phyloP scores from a whole-genome alignment of 2,113 vertebrate species.

The Cyanoliseus patagonus region DNA sequence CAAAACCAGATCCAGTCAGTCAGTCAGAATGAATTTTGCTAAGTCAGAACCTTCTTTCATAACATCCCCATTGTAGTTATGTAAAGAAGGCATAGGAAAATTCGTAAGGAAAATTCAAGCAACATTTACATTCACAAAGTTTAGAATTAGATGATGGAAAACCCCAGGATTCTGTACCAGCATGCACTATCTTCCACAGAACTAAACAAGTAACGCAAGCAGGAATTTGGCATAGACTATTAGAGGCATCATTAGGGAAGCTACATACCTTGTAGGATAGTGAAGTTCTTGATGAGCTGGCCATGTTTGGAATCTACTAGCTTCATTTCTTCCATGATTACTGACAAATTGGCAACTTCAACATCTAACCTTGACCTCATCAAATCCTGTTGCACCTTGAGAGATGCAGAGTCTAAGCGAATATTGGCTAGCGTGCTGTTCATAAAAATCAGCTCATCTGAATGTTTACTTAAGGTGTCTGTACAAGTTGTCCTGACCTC shows the following conservation, averaged over 20 bases:
- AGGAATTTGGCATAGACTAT: not conserved
- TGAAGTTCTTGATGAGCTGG: constrained; percentile 96
- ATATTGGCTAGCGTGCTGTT: constrained; percentile 84
- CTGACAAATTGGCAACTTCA: constrained; percentile 90
- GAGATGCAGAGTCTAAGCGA: constrained; percentile 79
- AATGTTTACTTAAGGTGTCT: constrained; percentile 87
- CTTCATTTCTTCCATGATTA: constrained; percentile 98
- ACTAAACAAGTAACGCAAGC: not conserved
- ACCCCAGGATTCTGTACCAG: not conserved
- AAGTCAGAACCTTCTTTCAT: constrained; percentile 29
- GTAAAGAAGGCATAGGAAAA: not conserved
- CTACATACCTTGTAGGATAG: constrained; percentile 89
- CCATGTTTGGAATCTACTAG: constrained; percentile 94
- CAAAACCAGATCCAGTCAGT: constrained; percentile 21
- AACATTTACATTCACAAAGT: not conserved
- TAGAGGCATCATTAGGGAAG: not conserved
- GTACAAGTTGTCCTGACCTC: constrained; percentile 88
- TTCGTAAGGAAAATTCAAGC: not conserved
- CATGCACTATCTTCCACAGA: not conserved
- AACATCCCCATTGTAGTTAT: not conserved
- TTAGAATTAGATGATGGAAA: not conserved
- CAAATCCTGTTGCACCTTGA: constrained; percentile 88
- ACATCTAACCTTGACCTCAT: constrained; percentile 87
- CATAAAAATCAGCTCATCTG: constrained; percentile 85
- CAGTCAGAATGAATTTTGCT: constrained; percentile 27